Evolutionary conservation across 2,888 invertebrate genomes (phyloP), one percentile per base, ranked within the genome.

Genomic region (Thelaira solivaga): DNA sequence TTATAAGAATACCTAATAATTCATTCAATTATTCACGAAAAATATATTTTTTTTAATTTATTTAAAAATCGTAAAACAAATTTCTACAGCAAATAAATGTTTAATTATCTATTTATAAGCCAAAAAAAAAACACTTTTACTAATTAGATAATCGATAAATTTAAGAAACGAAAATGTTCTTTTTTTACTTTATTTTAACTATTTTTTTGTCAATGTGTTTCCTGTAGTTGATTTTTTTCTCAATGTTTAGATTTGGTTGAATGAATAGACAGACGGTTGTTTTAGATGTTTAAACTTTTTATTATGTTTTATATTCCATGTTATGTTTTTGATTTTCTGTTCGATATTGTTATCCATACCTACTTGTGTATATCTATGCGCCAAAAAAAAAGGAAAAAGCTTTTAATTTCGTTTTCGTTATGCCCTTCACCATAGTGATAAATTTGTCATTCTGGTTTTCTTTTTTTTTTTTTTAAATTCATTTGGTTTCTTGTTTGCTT

Each of bases 371-470:
- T n/a, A n/a, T n/a, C n/a, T n/a, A n/a, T n/a, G n/a, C n/a, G 39
- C 4, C 31, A 39, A 49, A 36, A 62, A 24, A 49, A 18, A 64
- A 26, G 7, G 18, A 61, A 61, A 22, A 34, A 62, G 20, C 22
- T 22, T 53, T 31, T 18, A 18, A 51, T 51, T 29, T 51, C 29
- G 18, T 51, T 51, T 51, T 51, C 26, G 29, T 49, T 51, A 49
- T 51, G 18, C 18, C 11, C 49, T 51, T 51, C 49, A 29, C 11
- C 10, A 11, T 18, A 5, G 49, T 29, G 29, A 51, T 51, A 49
- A 47, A 8, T 39, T 16, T 3, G 39, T 16, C 18, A 41, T 2
- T 41, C 11, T n/a, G 4, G 34, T 22, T 24, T 24, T 39, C 39
- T 55, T 2, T 16, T 39, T 20, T 20, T 20, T 10, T 43, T n/a